Percentiles rank a stretch among this genome's conserved stretches.
Evolutionary conservation across 2,113 vertebrate genomes (phyloP).

Genomic region (pig (Sus scrofa)): DNA sequence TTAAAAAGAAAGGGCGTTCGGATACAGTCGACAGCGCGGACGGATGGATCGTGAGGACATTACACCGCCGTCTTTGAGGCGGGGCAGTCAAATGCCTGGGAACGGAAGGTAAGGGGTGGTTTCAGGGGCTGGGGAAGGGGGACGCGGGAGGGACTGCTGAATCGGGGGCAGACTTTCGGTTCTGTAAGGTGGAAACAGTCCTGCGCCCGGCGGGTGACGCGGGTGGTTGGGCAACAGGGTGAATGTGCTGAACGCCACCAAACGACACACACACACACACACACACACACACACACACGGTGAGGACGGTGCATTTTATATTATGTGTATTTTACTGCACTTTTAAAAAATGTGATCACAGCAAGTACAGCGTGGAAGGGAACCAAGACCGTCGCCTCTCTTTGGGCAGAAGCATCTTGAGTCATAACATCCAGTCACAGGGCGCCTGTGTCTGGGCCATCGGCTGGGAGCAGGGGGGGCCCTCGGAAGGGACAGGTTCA

Average conservation of each 20-base stretch:
- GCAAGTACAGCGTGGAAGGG: neutral
- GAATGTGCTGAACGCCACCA: neutral
- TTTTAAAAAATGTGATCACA: neutral
- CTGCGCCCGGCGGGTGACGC: neutral
- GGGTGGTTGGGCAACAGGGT: neutral
- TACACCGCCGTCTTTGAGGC: neutral
- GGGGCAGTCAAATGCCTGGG: neutral
- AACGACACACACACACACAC: neutral
- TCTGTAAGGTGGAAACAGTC: neutral
- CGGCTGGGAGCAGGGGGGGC: neutral
- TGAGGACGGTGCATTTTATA: neutral
- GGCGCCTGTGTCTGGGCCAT: neutral
- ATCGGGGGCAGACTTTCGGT: neutral
- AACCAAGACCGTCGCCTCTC: neutral
- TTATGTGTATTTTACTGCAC: neutral
- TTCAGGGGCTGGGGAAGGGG: neutral
- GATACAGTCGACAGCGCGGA: neutral
- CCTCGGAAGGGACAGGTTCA: neutral
- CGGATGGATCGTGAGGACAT: neutral
- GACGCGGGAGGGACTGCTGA: too few species aligned
- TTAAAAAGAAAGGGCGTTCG: neutral
- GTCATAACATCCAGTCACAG: neutral
- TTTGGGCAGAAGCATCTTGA: neutral
- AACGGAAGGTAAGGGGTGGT: neutral
- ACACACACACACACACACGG: neutral